Evolutionary conservation across 2,888 invertebrate species (phyloP).

Genomic region (Sicus ferrugineus): DNA sequence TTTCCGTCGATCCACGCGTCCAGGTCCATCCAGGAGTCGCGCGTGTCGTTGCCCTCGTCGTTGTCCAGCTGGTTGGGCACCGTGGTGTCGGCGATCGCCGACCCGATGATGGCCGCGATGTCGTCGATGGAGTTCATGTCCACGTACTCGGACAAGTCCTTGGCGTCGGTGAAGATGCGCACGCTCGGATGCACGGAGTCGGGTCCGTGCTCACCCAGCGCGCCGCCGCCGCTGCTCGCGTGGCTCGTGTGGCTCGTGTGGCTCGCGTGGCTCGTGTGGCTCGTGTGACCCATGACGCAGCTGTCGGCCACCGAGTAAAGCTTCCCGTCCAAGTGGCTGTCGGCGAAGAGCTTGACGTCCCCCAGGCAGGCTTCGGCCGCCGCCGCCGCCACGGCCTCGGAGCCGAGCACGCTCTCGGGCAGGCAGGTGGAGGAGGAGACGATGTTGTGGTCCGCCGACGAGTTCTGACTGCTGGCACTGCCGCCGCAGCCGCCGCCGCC

Average conservation of each 20-base stretch:
- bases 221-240: constrained; percentile 37
- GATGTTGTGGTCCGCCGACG: constrained; percentile 73
- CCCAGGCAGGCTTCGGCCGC: constrained; percentile 65
- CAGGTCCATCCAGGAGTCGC: constrained; percentile 88
- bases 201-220: constrained; percentile 64
- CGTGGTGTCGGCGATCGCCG: constrained; percentile 88
- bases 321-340: constrained; percentile 67
- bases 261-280: too few species aligned
- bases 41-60: constrained; percentile 76
- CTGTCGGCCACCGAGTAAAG: constrained; percentile 67
- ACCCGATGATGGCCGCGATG: constrained; percentile 86
- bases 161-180: constrained; percentile 61
- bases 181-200: constrained; percentile 70
- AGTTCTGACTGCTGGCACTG: constrained; percentile 49
- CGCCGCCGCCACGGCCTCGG: constrained; percentile 52
- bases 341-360: constrained; percentile 70
- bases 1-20: constrained; percentile 87
- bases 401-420: constrained; percentile 69
- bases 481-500: constrained; percentile 63
- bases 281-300: constrained; percentile 61
- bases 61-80: constrained; percentile 76
- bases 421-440: constrained; percentile 79
- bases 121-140: constrained; percentile 83
- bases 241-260: too few species aligned
- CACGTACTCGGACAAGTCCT: constrained; percentile 63